A percentile compares a stretch with the other conserved stretches of the same genome.
These are phyloP conservation scores for Phenganax subtilis DNA, from an alignment of 92 coral and sea anemone species.

Conservation along the genomic window DNA sequence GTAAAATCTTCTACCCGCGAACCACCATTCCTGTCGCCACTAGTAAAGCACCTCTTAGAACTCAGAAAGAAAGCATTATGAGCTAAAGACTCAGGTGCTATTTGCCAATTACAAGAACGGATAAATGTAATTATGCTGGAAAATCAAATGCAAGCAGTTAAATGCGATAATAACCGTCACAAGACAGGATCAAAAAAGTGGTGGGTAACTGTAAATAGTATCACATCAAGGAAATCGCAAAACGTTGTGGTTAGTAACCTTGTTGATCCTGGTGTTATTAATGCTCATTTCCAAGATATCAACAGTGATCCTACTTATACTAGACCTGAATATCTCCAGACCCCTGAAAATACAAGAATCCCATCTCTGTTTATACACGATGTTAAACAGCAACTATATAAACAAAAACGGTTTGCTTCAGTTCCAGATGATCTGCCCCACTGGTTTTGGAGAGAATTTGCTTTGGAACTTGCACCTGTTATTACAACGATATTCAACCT, in stretches of 20 bases:
- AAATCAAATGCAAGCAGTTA: constrained; percentile 46
- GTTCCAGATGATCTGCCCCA: neutral
- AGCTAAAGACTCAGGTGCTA: constrained; percentile 9
- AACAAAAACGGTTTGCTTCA: constrained; percentile 18
- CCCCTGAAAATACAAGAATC: constrained; percentile 34
- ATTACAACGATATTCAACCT: constrained; percentile 1
- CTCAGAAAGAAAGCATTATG: constrained; percentile 41
- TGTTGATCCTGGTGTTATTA: constrained; percentile 34
- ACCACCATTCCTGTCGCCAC: constrained; percentile 52
- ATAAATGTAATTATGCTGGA: constrained; percentile 43
- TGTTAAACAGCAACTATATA: constrained; percentile 30
- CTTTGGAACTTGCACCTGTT: neutral
- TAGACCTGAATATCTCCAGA: constrained; percentile 39
- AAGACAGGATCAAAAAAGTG: constrained; percentile 43
- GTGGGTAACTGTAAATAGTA: constrained; percentile 45
- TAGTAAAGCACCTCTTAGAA: constrained; percentile 49
- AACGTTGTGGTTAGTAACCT: constrained; percentile 31
- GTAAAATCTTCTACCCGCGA: constrained; percentile 47
- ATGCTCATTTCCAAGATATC: constrained; percentile 40
- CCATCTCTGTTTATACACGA: constrained; percentile 11
- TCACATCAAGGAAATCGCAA: constrained; percentile 43
- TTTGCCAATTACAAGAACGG: constrained; percentile 27
- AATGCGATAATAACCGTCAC: constrained; percentile 28
- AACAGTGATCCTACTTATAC: constrained; percentile 39
- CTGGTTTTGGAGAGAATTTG: constrained; percentile 4